Base-by-base conservation (phyloP, 2,113 vertebrate species). In the Aspidoscelis tigris region DNA sequence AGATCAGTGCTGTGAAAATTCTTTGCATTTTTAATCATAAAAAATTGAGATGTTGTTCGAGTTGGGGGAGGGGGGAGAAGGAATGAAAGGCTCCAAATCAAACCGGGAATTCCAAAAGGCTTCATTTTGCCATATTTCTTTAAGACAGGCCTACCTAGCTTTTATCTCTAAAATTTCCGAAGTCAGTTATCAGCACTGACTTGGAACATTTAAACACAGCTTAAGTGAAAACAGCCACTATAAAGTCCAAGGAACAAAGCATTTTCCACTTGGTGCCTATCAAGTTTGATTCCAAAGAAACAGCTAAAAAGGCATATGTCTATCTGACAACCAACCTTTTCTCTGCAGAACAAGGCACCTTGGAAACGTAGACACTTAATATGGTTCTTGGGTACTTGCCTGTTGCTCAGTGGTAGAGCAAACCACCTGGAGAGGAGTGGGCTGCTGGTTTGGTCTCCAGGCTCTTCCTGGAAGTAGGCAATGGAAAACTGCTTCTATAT, bases 21-120 rank as follows among this genome's bases (percentile, higher is more conserved):
- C 89, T 81, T 76, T 82, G 85, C 84, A 85, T 87, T 90, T 94
- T 90, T 89, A 92, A 92, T 89, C 91, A 93, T 91, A 93, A 88
- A 93, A 92, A 69, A 7, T 73, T 80, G 74, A 86, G 68, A 53
- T 39, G 9, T 78, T 78, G 55, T 78, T 76, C 78, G 41, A 47
- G 69, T 21, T 70, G 68, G 26, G 26, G 26, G 68, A 12, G 16
- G 50, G n/a, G 39, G 41, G 33, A 9, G 18, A 14, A 47, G 20
- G 44, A 71, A 55, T 39, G 7, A 24, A 84, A 33, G 66, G 5
- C 41, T 88, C 88, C 83, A 72, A 83, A 81, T 88, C 82, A 78
- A 76, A 33, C 72, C 53, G 33, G 73, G 0, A 16, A 14, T 0
- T 11, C n/a, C 68, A 79, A 33, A 66, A 71, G 33, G 73, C 39